Evolutionary conservation across 2,888 invertebrate genomes (phyloP).

Genomic region (Chrysomela aeneicollis): DNA sequence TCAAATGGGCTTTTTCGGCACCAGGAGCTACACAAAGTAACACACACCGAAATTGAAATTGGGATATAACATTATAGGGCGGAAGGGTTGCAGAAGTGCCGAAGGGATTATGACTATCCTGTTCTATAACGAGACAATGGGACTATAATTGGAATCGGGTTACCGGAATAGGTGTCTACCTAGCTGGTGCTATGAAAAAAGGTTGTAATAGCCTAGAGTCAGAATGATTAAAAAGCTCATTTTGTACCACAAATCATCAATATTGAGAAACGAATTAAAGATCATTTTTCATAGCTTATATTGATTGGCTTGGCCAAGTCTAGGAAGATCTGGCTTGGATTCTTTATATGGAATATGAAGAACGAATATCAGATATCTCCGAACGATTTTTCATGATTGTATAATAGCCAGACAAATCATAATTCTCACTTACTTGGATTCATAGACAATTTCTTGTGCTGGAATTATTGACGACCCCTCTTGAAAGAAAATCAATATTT

Average conservation of each 20-base stretch:
- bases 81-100: not conserved
- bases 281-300: too few relatives aligned
- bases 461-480: too few relatives aligned
- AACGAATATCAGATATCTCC: too few relatives aligned
- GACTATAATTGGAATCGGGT: not conserved
- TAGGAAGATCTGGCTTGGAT: too few relatives aligned
- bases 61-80: not conserved
- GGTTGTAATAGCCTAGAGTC: not conserved
- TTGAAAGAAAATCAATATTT: too few relatives aligned
- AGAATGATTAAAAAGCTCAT: not conserved
- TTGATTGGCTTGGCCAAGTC: too few relatives aligned
- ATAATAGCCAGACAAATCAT: too few relatives aligned
- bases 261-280: too few relatives aligned
- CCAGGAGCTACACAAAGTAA: not conserved
- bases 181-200: not conserved
- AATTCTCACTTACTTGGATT: too few relatives aligned
- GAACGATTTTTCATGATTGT: too few relatives aligned
- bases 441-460: too few relatives aligned
- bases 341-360: too few relatives aligned
- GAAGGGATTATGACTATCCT: not conserved
- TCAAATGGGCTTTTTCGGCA: conserved; percentile 1
- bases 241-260: not conserved
- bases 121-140: not conserved
- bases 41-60: not conserved
- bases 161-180: not conserved